Evolutionary conservation across 92 coral and sea anemone genomes (phyloP).

Genomic region (Pocillopora meandrina): DNA sequence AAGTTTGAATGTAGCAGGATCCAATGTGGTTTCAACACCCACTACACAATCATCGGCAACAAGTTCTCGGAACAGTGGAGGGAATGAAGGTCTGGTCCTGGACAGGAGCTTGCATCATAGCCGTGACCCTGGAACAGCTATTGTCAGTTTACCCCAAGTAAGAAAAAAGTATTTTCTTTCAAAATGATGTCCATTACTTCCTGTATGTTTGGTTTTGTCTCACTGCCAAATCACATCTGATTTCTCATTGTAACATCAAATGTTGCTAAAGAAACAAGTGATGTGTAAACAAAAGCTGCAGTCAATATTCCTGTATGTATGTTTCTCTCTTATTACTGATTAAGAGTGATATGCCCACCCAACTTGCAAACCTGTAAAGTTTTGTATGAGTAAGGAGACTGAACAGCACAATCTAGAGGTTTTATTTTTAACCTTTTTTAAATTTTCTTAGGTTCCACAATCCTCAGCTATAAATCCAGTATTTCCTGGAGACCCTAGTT

Average conservation of each 20-base stretch:
- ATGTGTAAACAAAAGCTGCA: too few species aligned
- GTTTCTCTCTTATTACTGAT: too few species aligned
- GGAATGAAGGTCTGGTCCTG: conserved; percentile 58
- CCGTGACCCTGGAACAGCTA: conserved; percentile 51
- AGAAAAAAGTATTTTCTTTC: not conserved
- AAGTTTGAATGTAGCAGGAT: conserved; percentile 59
- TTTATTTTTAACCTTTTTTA: not conserved
- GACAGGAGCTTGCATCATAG: conserved; percentile 43
- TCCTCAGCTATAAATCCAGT: conserved; percentile 67
- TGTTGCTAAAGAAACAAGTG: too few species aligned
- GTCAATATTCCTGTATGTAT: too few species aligned
- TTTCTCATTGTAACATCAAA: too few species aligned
- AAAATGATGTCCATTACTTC: not conserved
- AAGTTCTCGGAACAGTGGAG: conserved; percentile 23
- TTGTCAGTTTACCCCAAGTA: conserved; percentile 69
- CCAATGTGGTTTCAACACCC: conserved; percentile 54
- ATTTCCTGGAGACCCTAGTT: conserved; percentile 75
- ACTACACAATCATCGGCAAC: conserved; percentile 44
- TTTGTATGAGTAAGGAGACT: too few species aligned
- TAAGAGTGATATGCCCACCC: too few species aligned
- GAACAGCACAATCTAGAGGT: too few species aligned
- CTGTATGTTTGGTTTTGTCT: not conserved
- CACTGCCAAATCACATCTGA: too few species aligned
- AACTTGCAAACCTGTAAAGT: too few species aligned
- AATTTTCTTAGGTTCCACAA: conserved; percentile 58